phyloP scores from a whole-genome alignment of 2,888 invertebrate species.

The Ypsolopha sequella region DNA sequence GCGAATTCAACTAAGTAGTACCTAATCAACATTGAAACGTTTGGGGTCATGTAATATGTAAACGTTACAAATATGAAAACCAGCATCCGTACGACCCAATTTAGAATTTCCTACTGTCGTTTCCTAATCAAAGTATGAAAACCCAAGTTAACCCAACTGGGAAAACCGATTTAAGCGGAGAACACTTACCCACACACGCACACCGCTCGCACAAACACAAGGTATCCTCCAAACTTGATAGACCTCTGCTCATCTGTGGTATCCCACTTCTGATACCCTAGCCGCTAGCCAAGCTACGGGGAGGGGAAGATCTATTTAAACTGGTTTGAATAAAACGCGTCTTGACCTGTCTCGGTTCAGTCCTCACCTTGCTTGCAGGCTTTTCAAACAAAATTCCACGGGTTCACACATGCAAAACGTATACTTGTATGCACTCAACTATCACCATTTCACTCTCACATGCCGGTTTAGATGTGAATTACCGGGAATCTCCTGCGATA shows the following conservation, averaged over 20 bases:
- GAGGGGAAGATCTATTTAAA: conserved; percentile 17
- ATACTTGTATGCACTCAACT: conserved; percentile 19
- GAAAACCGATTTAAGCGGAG: conserved; percentile 20
- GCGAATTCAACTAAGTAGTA: too few relatives aligned
- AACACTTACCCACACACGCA: neutral
- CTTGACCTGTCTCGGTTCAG: conserved; percentile 23
- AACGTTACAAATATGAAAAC: neutral
- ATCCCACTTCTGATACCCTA: conserved; percentile 4
- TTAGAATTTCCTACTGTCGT: conserved; percentile 13
- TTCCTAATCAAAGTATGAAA: conserved; percentile 23
- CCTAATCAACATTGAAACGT: too few relatives aligned
- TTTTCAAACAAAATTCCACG: conserved; percentile 21
- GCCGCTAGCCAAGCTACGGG: conserved; percentile 15
- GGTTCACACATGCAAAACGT: conserved; percentile 21
- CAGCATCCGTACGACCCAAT: conserved; percentile 7
- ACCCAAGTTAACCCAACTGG: conserved; percentile 24
- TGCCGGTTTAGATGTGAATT: conserved; percentile 25
- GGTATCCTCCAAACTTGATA: conserved; percentile 8
- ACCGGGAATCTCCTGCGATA: conserved; percentile 45
- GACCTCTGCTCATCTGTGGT: conserved; percentile 12
- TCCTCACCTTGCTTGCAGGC: conserved; percentile 9
- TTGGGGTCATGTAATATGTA: too few relatives aligned
- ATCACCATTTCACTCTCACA: conserved; percentile 20
- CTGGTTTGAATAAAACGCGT: conserved; percentile 28
- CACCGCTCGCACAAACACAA: conserved; percentile 14